phyloP scores from a whole-genome alignment of 2,113 vertebrate species.

The Gnathonemus echidnorhynchus region DNA sequence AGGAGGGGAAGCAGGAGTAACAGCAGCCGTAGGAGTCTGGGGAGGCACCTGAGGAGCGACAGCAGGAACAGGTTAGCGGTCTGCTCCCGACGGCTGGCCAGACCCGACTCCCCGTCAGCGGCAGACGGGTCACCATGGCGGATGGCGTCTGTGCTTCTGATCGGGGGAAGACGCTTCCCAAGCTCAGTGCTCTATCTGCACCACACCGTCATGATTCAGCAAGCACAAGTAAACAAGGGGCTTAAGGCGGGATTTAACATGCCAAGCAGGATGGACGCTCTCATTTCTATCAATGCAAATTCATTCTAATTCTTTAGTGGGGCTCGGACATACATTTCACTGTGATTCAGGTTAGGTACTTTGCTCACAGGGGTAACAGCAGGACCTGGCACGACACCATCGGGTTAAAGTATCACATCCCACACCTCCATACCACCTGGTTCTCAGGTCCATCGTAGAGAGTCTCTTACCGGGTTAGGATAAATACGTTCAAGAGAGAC shows the following conservation, averaged over 20 bases:
- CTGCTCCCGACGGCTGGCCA: background rate
- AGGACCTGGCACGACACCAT: background rate
- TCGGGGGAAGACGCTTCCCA: background rate
- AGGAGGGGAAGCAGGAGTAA: slow-evolving; percentile 73
- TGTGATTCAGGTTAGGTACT: background rate
- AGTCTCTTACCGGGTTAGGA: slow-evolving; percentile 73
- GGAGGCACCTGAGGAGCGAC: slow-evolving; percentile 70
- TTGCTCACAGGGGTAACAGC: background rate
- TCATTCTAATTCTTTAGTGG: background rate
- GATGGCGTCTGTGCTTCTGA: background rate
- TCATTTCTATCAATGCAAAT: background rate
- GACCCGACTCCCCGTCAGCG: background rate
- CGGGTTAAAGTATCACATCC: background rate
- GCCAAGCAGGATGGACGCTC: background rate
- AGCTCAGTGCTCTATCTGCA: background rate
- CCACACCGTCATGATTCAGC: background rate
- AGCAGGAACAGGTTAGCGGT: background rate
- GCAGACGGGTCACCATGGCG: background rate
- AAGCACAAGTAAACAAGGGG: background rate
- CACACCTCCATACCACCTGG: background rate
- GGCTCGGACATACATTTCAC: background rate
- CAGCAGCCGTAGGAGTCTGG: slow-evolving; percentile 68
- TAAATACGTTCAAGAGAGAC: slow-evolving; percentile 81
- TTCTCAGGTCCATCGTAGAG: background rate
- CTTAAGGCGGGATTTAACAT: background rate